Base-by-base conservation (phyloP, 2,113 vertebrate species). In the Muntiacus muntjak region DNA sequence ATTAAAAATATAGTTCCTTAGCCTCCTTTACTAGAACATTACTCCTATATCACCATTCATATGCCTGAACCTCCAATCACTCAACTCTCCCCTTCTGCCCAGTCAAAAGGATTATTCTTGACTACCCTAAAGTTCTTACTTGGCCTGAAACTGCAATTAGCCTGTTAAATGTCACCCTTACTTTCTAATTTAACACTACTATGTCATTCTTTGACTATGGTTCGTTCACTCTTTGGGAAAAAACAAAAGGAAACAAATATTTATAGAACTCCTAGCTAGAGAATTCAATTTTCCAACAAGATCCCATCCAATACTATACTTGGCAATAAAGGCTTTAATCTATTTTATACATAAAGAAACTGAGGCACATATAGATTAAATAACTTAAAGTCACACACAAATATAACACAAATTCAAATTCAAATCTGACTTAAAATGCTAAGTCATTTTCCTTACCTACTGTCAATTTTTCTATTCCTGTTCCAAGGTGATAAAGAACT, bases 301-400 rank as follows among this genome's bases (percentile, higher is more conserved):
- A 91, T 71, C 23, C 91, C 25, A 94, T 81, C 13, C 13, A 91
- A 23, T 74, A 81, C 19, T 84, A 12, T 94, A 86, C 85, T 50
- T 36, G 62, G 36, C 28, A 89, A 76, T 11, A 92, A 23, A 92
- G 15, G 16, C 36, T 89, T 62, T 88, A 84, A 21, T 83, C 16
- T 60, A 85, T 74, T 84, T 94, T 62, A 96, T 15, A 87, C 16
- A 82, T 78, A n/a, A 96, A 33, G 58, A 97, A 97, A 97, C 55
- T 21, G 21, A 95, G n/a, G 25, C 12, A 83, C 54, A 64, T n/a
- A 89, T 1, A 85, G 17, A 92, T 79, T 58, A 96, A 92, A 85
- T 87, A 67, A 87, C 60, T 50, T 84, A 95, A 97, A 94, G 74
- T 87, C 71, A 95, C 16, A 90, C 5, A 93, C 3, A 17, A 95